Conservation (phyloP, 2,888 invertebrate genomes). For the Galerucella pusilla region DNA sequence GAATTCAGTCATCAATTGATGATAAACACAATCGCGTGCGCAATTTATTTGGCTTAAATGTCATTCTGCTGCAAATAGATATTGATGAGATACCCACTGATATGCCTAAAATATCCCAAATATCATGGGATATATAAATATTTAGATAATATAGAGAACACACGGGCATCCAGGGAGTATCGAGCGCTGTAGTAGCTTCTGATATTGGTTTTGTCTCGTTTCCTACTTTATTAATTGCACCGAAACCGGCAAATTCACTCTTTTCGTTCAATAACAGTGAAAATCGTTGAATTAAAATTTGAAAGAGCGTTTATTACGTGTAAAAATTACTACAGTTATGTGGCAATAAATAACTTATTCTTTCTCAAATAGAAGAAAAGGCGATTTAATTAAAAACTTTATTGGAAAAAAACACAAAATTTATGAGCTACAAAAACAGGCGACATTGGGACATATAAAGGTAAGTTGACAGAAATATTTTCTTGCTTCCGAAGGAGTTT, state of each 20-base stretch:
- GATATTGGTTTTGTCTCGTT: too few species aligned
- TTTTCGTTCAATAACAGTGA: too few species aligned
- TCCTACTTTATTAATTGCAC: background rate
- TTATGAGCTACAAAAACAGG: constrained; percentile 14
- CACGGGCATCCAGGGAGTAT: too few species aligned
- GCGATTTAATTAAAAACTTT: constrained; percentile 23
- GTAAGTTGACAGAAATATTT: constrained; percentile 18
- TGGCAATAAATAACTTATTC: constrained; percentile 15
- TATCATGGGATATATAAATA: too few species aligned
- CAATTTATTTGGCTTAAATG: too few species aligned
- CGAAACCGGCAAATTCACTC: too few species aligned
- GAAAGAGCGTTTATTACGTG: background rate
- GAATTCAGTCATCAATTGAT: too few species aligned
- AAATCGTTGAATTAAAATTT: background rate
- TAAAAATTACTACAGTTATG: background rate
- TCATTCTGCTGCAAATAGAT: too few species aligned
- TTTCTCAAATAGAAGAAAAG: background rate
- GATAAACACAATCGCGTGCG: too few species aligned
- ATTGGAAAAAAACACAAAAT: constrained; percentile 18
- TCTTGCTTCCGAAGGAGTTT: background rate
- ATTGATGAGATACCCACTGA: too few species aligned
- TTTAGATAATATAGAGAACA: too few species aligned
- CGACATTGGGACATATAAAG: constrained; percentile 14
- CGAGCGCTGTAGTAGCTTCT: background rate
- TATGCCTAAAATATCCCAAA: too few species aligned